Percentiles rank a stretch among this genome's conserved stretches.
phyloP scores from a whole-genome alignment of 2,113 vertebrate genomes.

The Neolamprologus kungweensis region DNA sequence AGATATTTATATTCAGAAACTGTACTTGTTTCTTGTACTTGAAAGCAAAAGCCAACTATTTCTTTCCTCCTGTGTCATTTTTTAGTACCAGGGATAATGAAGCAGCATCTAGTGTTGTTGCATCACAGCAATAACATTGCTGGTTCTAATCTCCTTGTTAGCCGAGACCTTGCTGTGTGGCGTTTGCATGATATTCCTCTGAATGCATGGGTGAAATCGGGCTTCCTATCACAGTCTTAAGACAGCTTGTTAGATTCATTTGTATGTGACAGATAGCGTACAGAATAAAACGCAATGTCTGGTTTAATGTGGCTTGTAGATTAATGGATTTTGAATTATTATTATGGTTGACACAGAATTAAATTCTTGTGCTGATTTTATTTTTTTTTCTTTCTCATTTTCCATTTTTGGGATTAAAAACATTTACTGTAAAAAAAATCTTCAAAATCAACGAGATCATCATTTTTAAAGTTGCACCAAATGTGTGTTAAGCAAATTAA shows the following conservation, averaged over 20 bases:
- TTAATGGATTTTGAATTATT: neutral
- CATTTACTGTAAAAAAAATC: neutral
- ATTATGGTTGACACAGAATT: neutral
- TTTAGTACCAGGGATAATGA: neutral
- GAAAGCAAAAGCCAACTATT: neutral
- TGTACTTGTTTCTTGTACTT: neutral
- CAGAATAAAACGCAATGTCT: neutral
- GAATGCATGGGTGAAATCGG: neutral
- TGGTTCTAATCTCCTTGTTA: neutral
- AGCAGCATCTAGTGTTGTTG: neutral
- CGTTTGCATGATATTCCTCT: neutral
- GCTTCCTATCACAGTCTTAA: neutral
- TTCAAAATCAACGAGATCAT: neutral
- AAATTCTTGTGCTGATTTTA: neutral
- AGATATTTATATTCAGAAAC: neutral
- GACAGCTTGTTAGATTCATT: neutral
- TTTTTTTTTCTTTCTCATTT: neutral
- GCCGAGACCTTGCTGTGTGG: neutral
- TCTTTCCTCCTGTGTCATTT: neutral
- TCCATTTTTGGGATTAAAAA: neutral
- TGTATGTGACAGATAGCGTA: neutral
- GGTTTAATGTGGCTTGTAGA: neutral
- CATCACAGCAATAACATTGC: neutral
- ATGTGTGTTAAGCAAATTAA: neutral
- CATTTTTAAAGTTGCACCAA: neutral